phyloP scores from a whole-genome alignment of 2,888 invertebrate genomes.

The Drosophila anceps region DNA sequence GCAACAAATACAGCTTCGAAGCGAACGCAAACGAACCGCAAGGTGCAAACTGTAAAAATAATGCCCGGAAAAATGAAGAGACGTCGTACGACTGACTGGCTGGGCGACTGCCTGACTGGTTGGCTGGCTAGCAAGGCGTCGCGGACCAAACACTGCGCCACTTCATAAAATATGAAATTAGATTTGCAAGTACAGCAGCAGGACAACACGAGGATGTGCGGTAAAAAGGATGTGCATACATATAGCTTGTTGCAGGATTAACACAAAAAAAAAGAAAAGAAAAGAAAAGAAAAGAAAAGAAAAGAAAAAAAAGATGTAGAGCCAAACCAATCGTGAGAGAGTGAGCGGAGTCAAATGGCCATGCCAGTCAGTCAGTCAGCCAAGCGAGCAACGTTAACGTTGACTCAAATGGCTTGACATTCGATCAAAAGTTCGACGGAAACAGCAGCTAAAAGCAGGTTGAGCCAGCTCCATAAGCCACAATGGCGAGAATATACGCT shows the following conservation, averaged over 20 bases:
- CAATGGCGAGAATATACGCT: slow-evolving; percentile 10
- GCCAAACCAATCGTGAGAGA: slow-evolving; percentile 16
- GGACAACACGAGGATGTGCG: slow-evolving; percentile 35
- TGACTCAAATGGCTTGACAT: slow-evolving; percentile 77
- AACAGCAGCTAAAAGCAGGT: slow-evolving; percentile 49
- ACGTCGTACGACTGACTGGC: slow-evolving; percentile 27
- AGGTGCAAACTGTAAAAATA: slow-evolving; percentile 58
- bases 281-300: not conserved
- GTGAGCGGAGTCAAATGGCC: slow-evolving; percentile 60
- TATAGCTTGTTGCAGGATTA: slow-evolving; percentile 56
- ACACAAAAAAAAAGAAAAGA: slow-evolving; percentile 20
- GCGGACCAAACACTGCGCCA: slow-evolving; percentile 54
- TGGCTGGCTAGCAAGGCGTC: slow-evolving; percentile 20
- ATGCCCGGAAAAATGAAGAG: slow-evolving; percentile 45
- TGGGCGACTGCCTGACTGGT: not conserved
- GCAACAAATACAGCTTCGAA: slow-evolving; percentile 33
- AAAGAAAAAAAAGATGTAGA: not conserved
- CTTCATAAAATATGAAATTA: slow-evolving; percentile 81
- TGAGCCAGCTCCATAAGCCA: slow-evolving; percentile 11
- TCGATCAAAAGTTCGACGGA: slow-evolving; percentile 72
- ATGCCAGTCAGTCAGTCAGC: slow-evolving; percentile 46
- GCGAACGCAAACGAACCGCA: slow-evolving; percentile 31
- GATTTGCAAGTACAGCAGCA: slow-evolving; percentile 70
- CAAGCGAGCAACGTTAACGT: slow-evolving; percentile 58
- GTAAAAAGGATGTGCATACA: slow-evolving; percentile 53